Percentiles rank a stretch among this genome's conserved stretches.
phyloP scores from a whole-genome alignment of 2,888 invertebrate genomes.

The Dasysyrphus tricinctus region DNA sequence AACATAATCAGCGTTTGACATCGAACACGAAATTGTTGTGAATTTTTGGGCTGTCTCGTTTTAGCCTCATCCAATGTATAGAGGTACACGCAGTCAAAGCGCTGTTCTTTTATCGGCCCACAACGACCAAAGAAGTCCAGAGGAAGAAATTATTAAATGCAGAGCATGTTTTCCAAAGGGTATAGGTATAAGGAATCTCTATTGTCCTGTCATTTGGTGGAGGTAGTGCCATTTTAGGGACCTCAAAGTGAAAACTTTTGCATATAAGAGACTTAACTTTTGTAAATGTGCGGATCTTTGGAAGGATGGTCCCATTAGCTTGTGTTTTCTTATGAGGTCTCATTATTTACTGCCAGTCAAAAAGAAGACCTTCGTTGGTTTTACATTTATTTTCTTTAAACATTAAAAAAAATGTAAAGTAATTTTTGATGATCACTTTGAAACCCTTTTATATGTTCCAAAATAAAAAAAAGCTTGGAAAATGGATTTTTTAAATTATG shows the following conservation, averaged over 20 bases:
- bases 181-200: slow-evolving; percentile 41
- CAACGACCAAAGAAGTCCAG: slow-evolving; percentile 20
- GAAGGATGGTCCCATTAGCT: slow-evolving; percentile 26
- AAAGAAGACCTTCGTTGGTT: neutral
- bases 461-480: no score
- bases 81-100: slow-evolving; percentile 8
- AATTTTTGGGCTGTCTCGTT: slow-evolving; percentile 39
- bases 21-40: slow-evolving; percentile 72
- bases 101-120: slow-evolving; percentile 64
- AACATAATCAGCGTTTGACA: slow-evolving; percentile 75
- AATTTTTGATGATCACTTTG: neutral
- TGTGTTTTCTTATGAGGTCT: slow-evolving; percentile 37
- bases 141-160: slow-evolving; percentile 58
- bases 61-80: slow-evolving; percentile 8
- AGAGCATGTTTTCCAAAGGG: slow-evolving; percentile 31
- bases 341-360: slow-evolving; percentile 62
- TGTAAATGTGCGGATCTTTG: neutral
- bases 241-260: slow-evolving; percentile 56
- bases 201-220: slow-evolving; percentile 66
- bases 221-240: slow-evolving; percentile 69
- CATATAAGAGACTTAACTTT: slow-evolving; percentile 8
- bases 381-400: neutral
- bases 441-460: neutral
- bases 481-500: no score
- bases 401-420: neutral